Base-by-base conservation (phyloP, 2,113 vertebrate species). In the Xenus cinereus region DNA sequence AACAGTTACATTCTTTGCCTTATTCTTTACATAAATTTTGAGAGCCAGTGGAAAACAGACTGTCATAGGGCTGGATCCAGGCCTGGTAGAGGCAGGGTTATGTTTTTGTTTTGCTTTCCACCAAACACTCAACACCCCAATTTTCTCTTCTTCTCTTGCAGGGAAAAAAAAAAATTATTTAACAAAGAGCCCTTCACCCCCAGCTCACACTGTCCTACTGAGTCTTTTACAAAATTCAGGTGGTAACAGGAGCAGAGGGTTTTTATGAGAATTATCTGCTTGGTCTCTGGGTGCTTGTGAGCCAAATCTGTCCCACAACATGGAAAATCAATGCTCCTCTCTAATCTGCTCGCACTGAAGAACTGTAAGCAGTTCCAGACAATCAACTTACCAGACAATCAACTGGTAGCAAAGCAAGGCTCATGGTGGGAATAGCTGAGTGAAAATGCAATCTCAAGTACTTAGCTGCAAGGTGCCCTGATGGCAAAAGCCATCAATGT, bases 31-130 rank as follows among this genome's bases (percentile, higher is more conserved):
- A 75, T 63, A 84, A 84, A 78, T 89, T 72, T 56, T 95, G 64
- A 91, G 35, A 95, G 69, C 8, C 94, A 93, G 43, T 94, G 94
- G 93, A 84, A 97, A 93, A 48, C 46, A 93, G 54, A 63, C n/a
- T 68, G 79, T 57, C 67, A 80, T 43, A 88, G n/a, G 33, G 30
- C 69, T 96, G 89, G 94, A 92, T 84, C 68, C 73, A 87, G 53
- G 68, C 77, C 90, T 95, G 67, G 20, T 46, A 87, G 46, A 91
- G 43, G 43, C 56, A 84, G 66, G 53, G 51, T 89, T 79, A 48
- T 82, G 51, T 56, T 95, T 94, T 91, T 96, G 66, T 64, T 96
- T 94, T 95, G 72, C 76, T 96, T 96, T 95, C 69, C 51, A 71
- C 73, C 89, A 86, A 78, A 92, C 72, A 67, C 30, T 89, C 91